Evolutionary conservation across 2,797 vertebrate genomes (phyloP), one percentile per base, ranked within the genome.

Genomic region (Eulemur coronatus): DNA sequence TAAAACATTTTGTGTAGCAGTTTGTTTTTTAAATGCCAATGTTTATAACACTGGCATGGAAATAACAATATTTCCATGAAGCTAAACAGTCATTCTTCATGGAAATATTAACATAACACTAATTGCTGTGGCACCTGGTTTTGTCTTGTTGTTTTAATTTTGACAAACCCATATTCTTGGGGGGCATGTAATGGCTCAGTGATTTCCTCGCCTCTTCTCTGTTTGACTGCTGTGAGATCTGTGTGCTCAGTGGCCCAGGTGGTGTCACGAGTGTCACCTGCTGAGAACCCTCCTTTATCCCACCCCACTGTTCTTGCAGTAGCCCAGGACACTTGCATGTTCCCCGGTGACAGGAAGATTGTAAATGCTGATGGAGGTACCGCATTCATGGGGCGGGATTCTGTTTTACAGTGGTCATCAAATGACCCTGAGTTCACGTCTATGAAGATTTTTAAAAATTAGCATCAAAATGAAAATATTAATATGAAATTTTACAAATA

Each of bases 1-100:
- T 33, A 70, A 89, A 93, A 78, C 48, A 15, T 59, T 84, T 46
- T 20, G 30, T 24, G n/a, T n/a, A 76, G 38, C 14, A 24, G n/a
- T 78, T 89, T 70, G 43, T 28, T 90, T 90, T 48, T 63, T 63
- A 80, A 89, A 92, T n/a, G 57, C 43, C 75, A 80, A 4, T 76
- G 59, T 95, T 91, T 94, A 70, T 10, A 79, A 48, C n/a, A 46
- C 10, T 46, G 43, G 43, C 43, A 46, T 46, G 43, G 43, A 46
- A 46, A 46, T 46, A 46, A 46, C 43, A 46, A 46, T 46, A 46
- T 46, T 46, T 46, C 10, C 43, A 46, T 46, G 35, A 13, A n/a
- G 55, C 72, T 18, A 5, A 22, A 14, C 24, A 3, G 41, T 30
- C 43, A 2, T 26, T 65, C 4, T 52, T 41, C 7, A 0, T 7